These are phyloP conservation scores for Embiotoca jacksoni DNA, from an alignment of 2,113 vertebrate genomes.

Conservation along the genomic window DNA sequence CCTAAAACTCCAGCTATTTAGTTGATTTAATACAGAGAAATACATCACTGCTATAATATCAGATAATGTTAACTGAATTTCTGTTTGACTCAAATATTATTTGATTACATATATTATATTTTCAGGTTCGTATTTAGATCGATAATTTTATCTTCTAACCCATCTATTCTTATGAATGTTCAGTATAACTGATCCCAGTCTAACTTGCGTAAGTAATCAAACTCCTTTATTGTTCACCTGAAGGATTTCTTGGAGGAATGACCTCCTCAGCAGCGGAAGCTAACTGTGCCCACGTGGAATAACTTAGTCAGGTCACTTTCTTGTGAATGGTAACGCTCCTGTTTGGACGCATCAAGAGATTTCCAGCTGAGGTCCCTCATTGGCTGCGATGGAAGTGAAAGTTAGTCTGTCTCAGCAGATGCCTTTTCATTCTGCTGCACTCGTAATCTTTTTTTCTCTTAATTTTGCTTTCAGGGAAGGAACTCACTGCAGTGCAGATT, in stretches of 20 bases:
- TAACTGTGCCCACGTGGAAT: conserved; percentile 44
- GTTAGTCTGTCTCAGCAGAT: conserved; percentile 63
- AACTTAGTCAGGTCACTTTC: conserved; percentile 44
- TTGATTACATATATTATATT: neutral
- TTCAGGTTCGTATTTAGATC: neutral
- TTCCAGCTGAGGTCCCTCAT: conserved; percentile 14
- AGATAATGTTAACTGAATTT: too few relatives aligned
- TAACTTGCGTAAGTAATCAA: neutral
- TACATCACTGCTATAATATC: neutral
- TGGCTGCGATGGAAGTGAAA: conserved; percentile 51
- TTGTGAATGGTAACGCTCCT: conserved; percentile 9
- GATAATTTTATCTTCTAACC: neutral
- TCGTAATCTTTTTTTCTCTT: conserved; percentile 49
- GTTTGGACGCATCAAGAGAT: conserved; percentile 32
- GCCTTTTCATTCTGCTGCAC: conserved; percentile 59
- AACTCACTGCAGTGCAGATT: conserved; percentile 82
- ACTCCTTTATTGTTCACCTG: conserved; percentile 20
- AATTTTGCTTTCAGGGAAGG: conserved; percentile 60
- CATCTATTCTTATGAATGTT: too few relatives aligned
- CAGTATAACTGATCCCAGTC: too few relatives aligned
- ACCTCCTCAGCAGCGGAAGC: conserved; percentile 6
- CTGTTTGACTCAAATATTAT: too few relatives aligned
- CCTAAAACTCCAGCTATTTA: neutral
- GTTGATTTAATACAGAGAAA: neutral
- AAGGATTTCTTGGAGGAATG: neutral